phyloP scores from a whole-genome alignment of 2,113 vertebrate genomes.

The Hyperopisus bebe region DNA sequence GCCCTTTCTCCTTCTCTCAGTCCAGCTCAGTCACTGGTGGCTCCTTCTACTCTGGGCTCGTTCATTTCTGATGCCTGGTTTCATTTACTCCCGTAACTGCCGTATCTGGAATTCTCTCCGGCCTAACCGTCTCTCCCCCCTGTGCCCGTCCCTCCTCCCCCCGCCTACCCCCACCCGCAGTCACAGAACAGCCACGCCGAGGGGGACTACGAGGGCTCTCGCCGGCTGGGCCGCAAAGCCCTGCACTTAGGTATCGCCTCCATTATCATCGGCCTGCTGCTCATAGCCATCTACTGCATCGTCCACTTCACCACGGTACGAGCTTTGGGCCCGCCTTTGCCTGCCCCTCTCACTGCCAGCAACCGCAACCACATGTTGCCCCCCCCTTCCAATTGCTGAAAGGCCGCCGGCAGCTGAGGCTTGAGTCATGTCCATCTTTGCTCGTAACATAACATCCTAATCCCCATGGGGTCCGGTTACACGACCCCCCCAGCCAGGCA shows the following conservation, averaged over 20 bases:
- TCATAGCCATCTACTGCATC: conserved; percentile 60
- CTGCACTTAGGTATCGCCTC: conserved; percentile 73
- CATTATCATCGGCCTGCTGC: conserved; percentile 68
- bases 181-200: conserved; percentile 77
- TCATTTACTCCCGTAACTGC: not conserved
- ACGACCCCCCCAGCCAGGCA: not conserved
- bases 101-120: not conserved
- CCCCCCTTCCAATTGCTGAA: too few relatives aligned
- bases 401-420: not conserved
- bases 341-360: not conserved
- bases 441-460: not conserved
- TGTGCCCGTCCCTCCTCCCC: not conserved
- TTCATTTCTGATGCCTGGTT: not conserved
- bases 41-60: not conserved
- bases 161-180: conserved; percentile 40
- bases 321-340: not conserved
- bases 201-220: conserved; percentile 72
- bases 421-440: not conserved
- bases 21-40: not conserved
- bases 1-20: not conserved
- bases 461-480: not conserved
- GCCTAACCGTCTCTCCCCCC: not conserved
- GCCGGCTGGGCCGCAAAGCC: conserved; percentile 68
- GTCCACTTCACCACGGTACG: conserved; percentile 77
- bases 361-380: not conserved